Base-by-base conservation (phyloP, 2,113 vertebrate species). In the Megaptera novaeangliae region DNA sequence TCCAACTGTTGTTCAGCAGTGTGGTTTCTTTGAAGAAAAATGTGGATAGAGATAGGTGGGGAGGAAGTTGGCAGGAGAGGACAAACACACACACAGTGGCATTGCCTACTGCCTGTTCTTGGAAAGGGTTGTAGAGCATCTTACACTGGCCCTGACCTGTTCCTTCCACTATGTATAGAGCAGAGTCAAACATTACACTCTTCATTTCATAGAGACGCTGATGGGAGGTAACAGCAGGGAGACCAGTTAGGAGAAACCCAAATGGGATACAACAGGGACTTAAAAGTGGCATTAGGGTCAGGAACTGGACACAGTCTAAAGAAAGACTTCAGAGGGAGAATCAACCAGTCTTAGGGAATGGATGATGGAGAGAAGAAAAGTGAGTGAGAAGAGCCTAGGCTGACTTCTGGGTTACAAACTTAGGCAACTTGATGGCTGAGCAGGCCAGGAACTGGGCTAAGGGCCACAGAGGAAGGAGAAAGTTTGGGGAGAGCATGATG, bases 11-110 rank as follows among this genome's bases (percentile, higher is more conserved):
- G 0, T 57, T 93, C 27, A 72, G 9, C 64, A 66, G 55, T 64
- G 64, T 90, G 74, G 88, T 95, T 93, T 90, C 49, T 97, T 71
- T 91, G 64, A 97, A 95, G 85, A 88, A 90, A 90, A 94, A n/a
- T 41, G 29, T 95, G 69, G 92, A 75, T 29, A 69, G 41, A 83
- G 34, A 7, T 52, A 87, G 69, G 46, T 23, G 12, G 49, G 8
- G 49, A 87, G 74, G 83, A 94, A 88, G 69, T 36, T 57, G 74
- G 36, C 20, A n/a, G 39, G 57, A 12, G 7, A 93, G 12, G 3
- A 71, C 39, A 86, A 75, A 78, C 1, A 36, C 3, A 31, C 2
- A 44, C 29, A n/a, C 46, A 52, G 11, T 36, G 68, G 14, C 29
- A 3, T 78, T 72, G 39, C 88, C n/a, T 15, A 9, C 21, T n/a